Evolutionary conservation across 2,888 invertebrate genomes (phyloP).

Genomic region (Dicycla oo): DNA sequence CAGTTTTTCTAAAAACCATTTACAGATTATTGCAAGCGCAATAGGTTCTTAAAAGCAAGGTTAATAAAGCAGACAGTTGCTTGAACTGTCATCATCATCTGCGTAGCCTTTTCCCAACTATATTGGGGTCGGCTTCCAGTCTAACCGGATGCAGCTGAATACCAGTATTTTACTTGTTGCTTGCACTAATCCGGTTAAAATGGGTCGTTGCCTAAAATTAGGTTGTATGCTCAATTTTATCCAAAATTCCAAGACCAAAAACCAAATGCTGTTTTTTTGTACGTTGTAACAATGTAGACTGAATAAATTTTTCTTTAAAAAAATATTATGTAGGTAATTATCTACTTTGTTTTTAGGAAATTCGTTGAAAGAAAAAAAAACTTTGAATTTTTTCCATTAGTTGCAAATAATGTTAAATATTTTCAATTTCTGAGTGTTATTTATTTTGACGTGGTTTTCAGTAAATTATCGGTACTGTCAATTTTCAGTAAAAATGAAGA

Average conservation of each 20-base stretch:
- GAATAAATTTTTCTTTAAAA: slow-evolving; percentile 23
- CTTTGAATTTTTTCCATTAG: not conserved
- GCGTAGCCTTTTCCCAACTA: too few relatives aligned
- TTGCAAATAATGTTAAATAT: not conserved
- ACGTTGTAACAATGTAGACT: slow-evolving; percentile 28
- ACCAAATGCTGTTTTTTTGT: not conserved
- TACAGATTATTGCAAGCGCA: not conserved
- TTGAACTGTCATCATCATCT: too few relatives aligned
- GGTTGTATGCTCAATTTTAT: slow-evolving; percentile 45
- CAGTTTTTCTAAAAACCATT: slow-evolving; percentile 6
- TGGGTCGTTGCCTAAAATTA: slow-evolving; percentile 11
- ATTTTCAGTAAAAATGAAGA: not conserved
- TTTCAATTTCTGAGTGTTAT: not conserved
- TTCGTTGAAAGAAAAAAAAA: not conserved
- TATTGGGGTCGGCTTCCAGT: too few relatives aligned
- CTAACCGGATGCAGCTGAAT: too few relatives aligned
- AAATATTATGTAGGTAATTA: too few relatives aligned
- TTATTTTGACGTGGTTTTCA: not conserved
- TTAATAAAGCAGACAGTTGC: not conserved
- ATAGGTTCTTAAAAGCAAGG: not conserved
- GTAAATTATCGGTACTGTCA: too few relatives aligned
- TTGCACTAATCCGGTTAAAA: not conserved
- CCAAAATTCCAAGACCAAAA: slow-evolving; percentile 17
- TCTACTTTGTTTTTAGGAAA: not conserved
- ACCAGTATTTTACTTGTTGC: too few relatives aligned